Base-by-base conservation (phyloP, 1,140 invertebrate genomes). In the Drosophila miranda region DNA sequence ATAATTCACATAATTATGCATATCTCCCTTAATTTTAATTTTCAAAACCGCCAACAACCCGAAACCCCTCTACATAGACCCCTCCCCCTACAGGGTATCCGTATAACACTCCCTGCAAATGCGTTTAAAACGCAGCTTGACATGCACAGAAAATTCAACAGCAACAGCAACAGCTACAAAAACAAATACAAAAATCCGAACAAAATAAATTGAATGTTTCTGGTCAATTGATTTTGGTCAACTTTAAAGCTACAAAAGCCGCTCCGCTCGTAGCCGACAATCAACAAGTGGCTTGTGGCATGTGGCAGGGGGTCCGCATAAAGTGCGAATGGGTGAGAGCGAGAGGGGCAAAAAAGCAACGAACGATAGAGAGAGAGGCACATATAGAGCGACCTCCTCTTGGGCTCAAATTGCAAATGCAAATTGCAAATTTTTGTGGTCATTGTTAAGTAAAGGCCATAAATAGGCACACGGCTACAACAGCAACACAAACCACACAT, bases 401-500 rank as follows among this genome's bases (percentile, higher is more conserved):
- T 70, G 41, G 34, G 72, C 81, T 86, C 72, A 72, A 86, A 80
- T 86, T 84, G 80, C 81, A 64, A 86, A 83, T 83, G 79, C 76
- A 84, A 83, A 83, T 83, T 83, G 80, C 77, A 75, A 72, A 83
- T 83, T 86, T 83, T 83, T 84, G 80, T 84, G 80, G 80, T 84
- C 80, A 80, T 84, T 84, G 80, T 84, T 84, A 83, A 73, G 30
- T 76, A 76, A 83, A 83, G 80, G 81, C 80, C 76, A 83, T 86
- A 83, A 83, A 83, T 86, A 86, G 81, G 63, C 62, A 61, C 66
- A 79, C 64, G 56, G 60, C 44, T 14, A 50, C 48, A 34, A 45
- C 50, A 55, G 42, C 53, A 73, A 48, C 60, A 60, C 28, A 56
- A 72, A 42, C 70, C 68, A 63, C 68, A 63, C 55, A 83, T 75